Base-by-base conservation (phyloP, 2,113 vertebrate genomes). In the Probosciger aterrimus region DNA sequence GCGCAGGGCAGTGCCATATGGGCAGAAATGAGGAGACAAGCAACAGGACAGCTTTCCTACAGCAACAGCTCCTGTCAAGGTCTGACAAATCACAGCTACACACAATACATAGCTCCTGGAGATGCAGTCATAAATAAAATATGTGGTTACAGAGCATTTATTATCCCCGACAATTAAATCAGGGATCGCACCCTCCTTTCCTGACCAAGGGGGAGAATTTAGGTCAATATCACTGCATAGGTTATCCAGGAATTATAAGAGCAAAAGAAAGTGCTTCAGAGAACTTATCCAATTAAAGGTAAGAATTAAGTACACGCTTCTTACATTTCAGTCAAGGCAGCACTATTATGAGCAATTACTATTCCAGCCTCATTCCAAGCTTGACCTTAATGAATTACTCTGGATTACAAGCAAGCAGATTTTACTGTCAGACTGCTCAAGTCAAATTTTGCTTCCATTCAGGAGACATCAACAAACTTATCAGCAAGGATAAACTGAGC, bases 301-400 rank as follows among this genome's bases (percentile, higher is more conserved):
- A 92, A 92, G 43, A 92, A 92, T 76, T 95, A 95, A 93, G 91
- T 89, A 89, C 53, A 91, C 5, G 47, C 62, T 55, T 14, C 73
- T 88, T 64, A 75, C 3, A 4, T 39, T 93, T 69, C 47, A 65
- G 68, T 64, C 77, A 52, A 79, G 65, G 84, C 52, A 89, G 74
- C 15, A 86, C 65, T 24, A 20, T 84, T 95, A 91, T 2, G 7
- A 92, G 49, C 68, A 93, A 71, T 86, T 96, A 86, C 39, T 65
- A 35, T 27, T 73, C 71, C 13, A 83, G 43, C 23, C 35, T 83
- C 68, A 64, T 67, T 90, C 46, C 55, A 69, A 90, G 37, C 14
- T 0, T 81, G 64, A 94, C 95, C 65, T 71, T 92, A 90, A 90
- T 78, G 68, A 92, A 85, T 57, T 70, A 62, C 44, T 18, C 55